These are phyloP conservation scores for Vanacampus margaritifer DNA, from an alignment of 2,113 vertebrate species.

Conservation along the genomic window DNA sequence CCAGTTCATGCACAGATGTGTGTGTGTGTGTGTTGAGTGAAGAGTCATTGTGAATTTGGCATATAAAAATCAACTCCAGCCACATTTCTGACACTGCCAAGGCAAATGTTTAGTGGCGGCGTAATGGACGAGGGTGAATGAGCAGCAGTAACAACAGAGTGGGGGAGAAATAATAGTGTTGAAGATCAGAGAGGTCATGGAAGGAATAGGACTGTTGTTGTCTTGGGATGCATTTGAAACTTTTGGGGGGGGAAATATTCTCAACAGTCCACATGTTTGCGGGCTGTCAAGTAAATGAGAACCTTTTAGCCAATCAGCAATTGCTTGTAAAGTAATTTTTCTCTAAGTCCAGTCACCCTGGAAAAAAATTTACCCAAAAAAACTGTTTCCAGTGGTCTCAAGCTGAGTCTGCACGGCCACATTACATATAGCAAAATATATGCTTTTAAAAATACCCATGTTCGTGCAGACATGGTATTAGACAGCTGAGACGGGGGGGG, in stretches of 20 bases:
- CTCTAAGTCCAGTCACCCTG: too few relatives aligned
- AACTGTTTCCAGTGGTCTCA: too few relatives aligned
- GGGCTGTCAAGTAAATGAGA: background rate
- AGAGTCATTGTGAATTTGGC: slow-evolving; percentile 28
- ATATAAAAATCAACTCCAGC: slow-evolving; percentile 27
- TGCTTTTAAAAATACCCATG: background rate
- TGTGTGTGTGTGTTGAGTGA: slow-evolving; percentile 4
- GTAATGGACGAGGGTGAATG: slow-evolving; percentile 45
- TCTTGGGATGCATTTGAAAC: slow-evolving; percentile 5
- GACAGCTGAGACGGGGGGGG: slow-evolving; percentile 27
- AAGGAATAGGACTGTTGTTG: slow-evolving; percentile 26
- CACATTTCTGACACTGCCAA: slow-evolving; percentile 40
- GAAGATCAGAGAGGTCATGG: slow-evolving; percentile 21
- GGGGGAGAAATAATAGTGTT: slow-evolving; percentile 25
- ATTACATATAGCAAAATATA: slow-evolving; percentile 5
- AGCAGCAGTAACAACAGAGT: slow-evolving; percentile 29
- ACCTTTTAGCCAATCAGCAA: background rate
- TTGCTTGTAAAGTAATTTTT: background rate
- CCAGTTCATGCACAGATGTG: slow-evolving; percentile 21
- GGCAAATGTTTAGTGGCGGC: slow-evolving; percentile 54
- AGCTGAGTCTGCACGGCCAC: background rate
- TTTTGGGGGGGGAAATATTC: too few relatives aligned
- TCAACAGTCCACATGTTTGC: background rate
- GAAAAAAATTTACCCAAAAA: too few relatives aligned
- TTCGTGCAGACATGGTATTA: slow-evolving; percentile 4